Evolutionary conservation across 2,797 vertebrate genomes (phyloP), one percentile per base, ranked within the genome.

Genomic region (Cyclopterus lumpus): DNA sequence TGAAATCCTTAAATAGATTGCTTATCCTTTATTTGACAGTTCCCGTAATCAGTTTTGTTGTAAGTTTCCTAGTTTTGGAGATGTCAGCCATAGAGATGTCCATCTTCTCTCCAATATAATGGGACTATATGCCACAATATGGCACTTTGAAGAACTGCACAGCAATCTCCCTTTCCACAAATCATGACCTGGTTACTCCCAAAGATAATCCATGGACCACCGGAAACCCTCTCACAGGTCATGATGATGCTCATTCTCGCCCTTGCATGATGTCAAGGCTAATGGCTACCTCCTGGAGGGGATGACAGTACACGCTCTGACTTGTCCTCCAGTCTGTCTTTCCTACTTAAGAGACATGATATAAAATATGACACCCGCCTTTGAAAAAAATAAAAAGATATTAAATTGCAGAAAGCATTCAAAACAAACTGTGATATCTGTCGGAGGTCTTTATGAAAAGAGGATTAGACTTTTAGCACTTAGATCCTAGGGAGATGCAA

Each of bases 181-280:
- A 51, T 51, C 49, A 51, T 53, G 22, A 24, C 12, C 49, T 14
- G 22, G 12, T 6, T 53, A 24, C 51, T 53, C 22, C 5, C 6
- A 53, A 26, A 53, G 49, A 53, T 26, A 53, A 53, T 51, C 11
- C 11, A 12, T 2, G 22, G 49, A 22, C 49, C 49, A 6, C n/a
- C n/a, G 10, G 49, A 51, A 24, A 24, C 49, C n/a, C 24, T 85
- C 5, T 69, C 62, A 85, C 81, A 57, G 67, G 64, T n/a, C 61
- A 16, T 51, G 63, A 81, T 61, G 68, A 73, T 20, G 28, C 42
- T 79, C 22, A n/a, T 63, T 78, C 16, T 72, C 57, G 64, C 66
- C 80, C 57, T 84, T 38, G 82, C 55, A 72, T 67, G 12, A 70
- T 81, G 80, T 80, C 75, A 57, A 1, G 26, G 61, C 48, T 78